A percentile compares a stretch with the other conserved stretches of the same genome.
Conservation (phyloP, 1,140 invertebrate species). For the Lasioglossum albipes region DNA sequence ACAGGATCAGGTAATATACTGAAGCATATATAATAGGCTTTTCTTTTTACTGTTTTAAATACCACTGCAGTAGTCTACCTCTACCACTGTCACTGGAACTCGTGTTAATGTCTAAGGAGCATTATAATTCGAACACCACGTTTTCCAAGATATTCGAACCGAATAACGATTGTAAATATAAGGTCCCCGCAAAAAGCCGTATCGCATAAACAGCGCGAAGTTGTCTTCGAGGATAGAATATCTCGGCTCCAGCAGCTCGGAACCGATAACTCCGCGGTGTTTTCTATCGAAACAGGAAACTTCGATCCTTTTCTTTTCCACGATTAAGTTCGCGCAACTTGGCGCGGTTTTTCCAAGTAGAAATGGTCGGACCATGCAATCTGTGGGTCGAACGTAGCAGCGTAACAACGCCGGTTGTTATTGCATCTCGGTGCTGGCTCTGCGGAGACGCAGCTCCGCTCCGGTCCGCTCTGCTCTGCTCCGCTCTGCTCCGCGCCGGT, state of each 20-base stretch:
- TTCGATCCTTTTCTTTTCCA: neutral
- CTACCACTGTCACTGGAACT: no score
- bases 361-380: slow-evolving; percentile 44
- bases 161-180: no score
- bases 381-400: slow-evolving; percentile 57
- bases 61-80: no score
- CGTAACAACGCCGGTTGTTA: slow-evolving; percentile 57
- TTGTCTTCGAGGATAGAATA: neutral
- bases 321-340: neutral
- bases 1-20: no score
- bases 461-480: no score
- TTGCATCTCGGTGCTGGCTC: slow-evolving; percentile 38
- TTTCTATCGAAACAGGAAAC: neutral
- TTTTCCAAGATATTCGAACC: no score
- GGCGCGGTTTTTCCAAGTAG: slow-evolving; percentile 10
- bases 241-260: neutral
- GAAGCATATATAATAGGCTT: no score
- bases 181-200: no score
- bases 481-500: slow-evolving; percentile 16
- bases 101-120: no score
- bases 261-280: neutral
- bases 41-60: no score
- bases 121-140: no score
- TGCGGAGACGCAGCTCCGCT: slow-evolving; percentile 7
- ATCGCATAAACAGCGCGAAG: no score